phyloP scores from a whole-genome alignment of 2,888 invertebrate genomes.

The Aquatica leii region DNA sequence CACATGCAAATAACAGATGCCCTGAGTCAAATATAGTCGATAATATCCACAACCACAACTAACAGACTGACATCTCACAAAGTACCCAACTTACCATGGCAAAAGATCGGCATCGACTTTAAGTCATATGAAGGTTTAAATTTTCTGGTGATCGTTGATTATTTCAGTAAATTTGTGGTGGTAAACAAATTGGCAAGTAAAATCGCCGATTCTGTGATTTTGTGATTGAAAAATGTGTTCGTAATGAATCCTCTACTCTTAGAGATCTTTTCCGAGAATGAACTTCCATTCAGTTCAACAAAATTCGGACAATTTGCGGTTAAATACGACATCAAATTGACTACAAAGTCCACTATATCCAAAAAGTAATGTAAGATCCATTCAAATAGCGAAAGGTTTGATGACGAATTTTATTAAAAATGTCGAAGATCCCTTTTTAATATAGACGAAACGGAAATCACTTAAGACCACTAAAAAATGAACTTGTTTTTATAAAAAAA shows the following conservation, averaged over 20 bases:
- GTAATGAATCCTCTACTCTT: constrained; percentile 5
- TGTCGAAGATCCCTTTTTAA: no score
- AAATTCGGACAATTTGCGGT: background rate
- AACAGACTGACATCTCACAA: constrained; percentile 5
- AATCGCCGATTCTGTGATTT: constrained; percentile 9
- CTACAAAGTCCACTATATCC: no score
- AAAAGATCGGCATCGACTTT: constrained; percentile 32
- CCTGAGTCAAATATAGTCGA: background rate
- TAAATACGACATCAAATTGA: background rate
- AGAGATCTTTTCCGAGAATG: constrained; percentile 12
- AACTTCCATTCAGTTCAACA: no score
- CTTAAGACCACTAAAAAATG: no score
- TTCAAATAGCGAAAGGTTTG: background rate
- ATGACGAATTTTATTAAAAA: no score
- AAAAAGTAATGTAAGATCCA: no score
- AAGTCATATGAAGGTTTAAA: no score
- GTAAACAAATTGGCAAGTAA: constrained; percentile 19
- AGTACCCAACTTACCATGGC: no score
- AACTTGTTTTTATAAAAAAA: no score
- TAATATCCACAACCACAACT: background rate
- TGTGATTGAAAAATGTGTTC: constrained; percentile 20
- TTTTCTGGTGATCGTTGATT: constrained; percentile 25
- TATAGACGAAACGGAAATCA: no score
- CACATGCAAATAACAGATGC: background rate
- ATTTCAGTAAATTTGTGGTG: no score